A percentile compares a stretch with the other conserved stretches of the same genome.
Conservation (phyloP, 2,113 vertebrate genomes). For the Cisticola juncidis region DNA sequence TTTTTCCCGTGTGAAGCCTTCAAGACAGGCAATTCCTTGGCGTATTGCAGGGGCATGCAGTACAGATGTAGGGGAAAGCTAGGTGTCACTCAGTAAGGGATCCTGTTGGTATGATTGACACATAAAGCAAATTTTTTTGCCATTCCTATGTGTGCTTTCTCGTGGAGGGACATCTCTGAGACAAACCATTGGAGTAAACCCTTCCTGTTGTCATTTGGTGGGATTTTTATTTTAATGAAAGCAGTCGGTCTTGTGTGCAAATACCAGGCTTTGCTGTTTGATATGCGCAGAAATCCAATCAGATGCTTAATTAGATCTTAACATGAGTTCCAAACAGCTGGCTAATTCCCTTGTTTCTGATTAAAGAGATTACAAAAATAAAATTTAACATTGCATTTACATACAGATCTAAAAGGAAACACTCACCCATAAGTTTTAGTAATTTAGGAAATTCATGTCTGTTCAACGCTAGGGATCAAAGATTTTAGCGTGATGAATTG, state of each 20-base stretch:
- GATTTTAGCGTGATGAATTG: slow-evolving; percentile 42
- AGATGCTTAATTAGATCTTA: slow-evolving; percentile 96
- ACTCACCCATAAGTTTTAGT: slow-evolving; percentile 65
- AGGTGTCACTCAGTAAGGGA: slow-evolving; percentile 55
- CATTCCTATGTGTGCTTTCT: slow-evolving; percentile 69
- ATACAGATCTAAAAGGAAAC: slow-evolving; percentile 69
- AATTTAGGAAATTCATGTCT: slow-evolving; percentile 53
- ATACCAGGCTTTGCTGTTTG: slow-evolving; percentile 76
- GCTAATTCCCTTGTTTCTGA: slow-evolving; percentile 94
- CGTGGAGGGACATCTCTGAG: slow-evolving; percentile 57
- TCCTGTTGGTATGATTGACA: slow-evolving; percentile 76
- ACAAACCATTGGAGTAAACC: slow-evolving; percentile 60
- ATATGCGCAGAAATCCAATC: slow-evolving; percentile 92
- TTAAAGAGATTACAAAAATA: slow-evolving; percentile 96
- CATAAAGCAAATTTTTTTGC: slow-evolving; percentile 62
- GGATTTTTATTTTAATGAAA: slow-evolving; percentile 73
- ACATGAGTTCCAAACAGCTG: slow-evolving; percentile 92
- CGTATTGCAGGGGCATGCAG: slow-evolving; percentile 37
- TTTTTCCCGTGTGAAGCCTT: not conserved
- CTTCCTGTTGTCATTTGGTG: slow-evolving; percentile 51
- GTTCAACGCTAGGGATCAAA: slow-evolving; percentile 7
- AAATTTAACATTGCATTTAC: slow-evolving; percentile 90
- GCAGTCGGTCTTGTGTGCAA: slow-evolving; percentile 73
- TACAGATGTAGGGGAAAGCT: slow-evolving; percentile 62
- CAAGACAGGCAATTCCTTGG: slow-evolving; percentile 47